Percentiles rank a stretch among this genome's conserved stretches.
Evolutionary conservation across 2,797 vertebrate genomes (phyloP).

Genomic region (Tinamus major): DNA sequence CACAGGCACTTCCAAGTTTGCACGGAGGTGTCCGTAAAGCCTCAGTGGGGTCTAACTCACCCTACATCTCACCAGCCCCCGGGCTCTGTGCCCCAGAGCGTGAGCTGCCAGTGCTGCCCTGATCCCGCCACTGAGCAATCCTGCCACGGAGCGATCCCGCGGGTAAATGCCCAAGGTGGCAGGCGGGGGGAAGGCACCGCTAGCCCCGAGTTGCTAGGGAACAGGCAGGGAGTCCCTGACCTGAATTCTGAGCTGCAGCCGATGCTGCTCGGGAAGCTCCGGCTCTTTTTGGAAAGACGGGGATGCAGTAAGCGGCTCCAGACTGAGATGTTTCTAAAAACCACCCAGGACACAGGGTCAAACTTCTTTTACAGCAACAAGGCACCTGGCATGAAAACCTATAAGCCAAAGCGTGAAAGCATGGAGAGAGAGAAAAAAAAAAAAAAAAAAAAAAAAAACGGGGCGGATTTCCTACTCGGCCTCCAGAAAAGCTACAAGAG

Average conservation of each 20-base stretch:
- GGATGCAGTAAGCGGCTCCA: not conserved
- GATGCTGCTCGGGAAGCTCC: conserved; percentile 70
- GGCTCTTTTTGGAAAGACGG: conserved; percentile 23
- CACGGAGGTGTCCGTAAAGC: not conserved
- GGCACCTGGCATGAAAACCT: not conserved
- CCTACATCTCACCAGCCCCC: not conserved
- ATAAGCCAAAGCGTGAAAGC: no score
- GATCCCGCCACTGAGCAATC: conserved; percentile 36
- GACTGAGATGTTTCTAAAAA: not conserved
- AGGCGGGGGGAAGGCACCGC: conserved; percentile 64
- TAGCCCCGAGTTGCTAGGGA: conserved; percentile 79
- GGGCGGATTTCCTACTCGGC: not conserved
- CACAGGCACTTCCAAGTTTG: not conserved
- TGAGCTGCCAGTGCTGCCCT: not conserved
- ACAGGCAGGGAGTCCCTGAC: conserved; percentile 76
- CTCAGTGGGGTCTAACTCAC: not conserved
- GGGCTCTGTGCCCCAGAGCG: not conserved
- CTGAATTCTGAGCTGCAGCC: conserved; percentile 74
- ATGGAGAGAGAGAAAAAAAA: no score
- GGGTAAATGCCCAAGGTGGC: conserved; percentile 14
- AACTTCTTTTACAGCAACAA: not conserved
- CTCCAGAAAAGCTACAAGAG: not conserved
- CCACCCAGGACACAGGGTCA: not conserved
- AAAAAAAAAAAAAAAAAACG: not conserved
- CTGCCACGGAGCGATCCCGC: conserved; percentile 38